Conservation (phyloP, 2,888 invertebrate species). For the Silvanus unidentatus region DNA sequence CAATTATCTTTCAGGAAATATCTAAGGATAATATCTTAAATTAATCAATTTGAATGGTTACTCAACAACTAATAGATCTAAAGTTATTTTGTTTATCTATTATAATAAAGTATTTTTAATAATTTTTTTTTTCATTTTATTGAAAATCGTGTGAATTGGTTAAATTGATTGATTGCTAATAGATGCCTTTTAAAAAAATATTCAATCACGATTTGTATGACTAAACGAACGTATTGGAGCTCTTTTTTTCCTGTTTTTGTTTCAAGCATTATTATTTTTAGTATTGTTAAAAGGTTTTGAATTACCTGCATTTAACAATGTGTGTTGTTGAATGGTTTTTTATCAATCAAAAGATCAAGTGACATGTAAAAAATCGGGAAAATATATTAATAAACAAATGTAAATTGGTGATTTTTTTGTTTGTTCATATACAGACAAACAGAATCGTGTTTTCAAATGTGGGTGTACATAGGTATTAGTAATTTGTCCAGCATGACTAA, state of each 20-base stretch:
- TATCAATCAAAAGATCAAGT: conserved; percentile 3
- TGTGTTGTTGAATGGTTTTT: background rate
- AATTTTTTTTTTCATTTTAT: too few species aligned
- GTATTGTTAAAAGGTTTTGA: too few species aligned
- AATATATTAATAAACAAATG: conserved; percentile 7
- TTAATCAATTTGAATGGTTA: conserved; percentile 2
- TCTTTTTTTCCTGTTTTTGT: too few species aligned
- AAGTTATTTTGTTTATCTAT: background rate
- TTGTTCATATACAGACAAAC: too few species aligned
- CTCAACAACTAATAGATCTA: background rate
- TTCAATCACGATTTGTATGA: background rate
- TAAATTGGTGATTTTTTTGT: conserved; percentile 19
- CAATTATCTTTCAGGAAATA: conserved; percentile 3
- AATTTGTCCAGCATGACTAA: conserved; percentile 25
- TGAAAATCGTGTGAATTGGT: conserved; percentile 1
- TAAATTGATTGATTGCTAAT: background rate
- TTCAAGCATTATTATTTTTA: too few species aligned
- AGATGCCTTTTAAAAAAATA: background rate
- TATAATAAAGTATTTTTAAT: background rate
- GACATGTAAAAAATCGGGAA: conserved; percentile 1
- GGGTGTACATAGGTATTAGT: conserved; percentile 24
- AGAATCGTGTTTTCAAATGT: conserved; percentile 14
- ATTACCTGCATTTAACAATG: too few species aligned
- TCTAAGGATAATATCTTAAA: conserved; percentile 1
- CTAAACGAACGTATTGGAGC: too few species aligned